phyloP scores from a whole-genome alignment of 2,888 invertebrate species.

The Synergus itoensis region DNA sequence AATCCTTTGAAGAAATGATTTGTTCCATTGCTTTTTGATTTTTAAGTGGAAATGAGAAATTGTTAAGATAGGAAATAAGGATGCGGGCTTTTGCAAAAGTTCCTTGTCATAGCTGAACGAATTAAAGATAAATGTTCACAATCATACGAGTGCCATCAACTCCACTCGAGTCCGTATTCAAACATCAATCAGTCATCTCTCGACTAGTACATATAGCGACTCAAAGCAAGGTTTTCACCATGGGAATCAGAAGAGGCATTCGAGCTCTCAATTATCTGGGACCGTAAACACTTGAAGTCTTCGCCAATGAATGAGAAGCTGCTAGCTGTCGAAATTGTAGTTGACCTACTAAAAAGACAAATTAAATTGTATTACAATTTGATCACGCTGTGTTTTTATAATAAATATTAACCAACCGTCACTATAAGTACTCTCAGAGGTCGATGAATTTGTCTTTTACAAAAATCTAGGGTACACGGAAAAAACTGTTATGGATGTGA shows the following conservation, averaged over 20 bases:
- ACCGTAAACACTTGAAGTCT: slow-evolving; percentile 57
- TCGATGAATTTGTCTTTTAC: too few relatives aligned
- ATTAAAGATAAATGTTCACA: slow-evolving; percentile 31
- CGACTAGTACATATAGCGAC: slow-evolving; percentile 62
- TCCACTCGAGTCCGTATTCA: slow-evolving; percentile 33
- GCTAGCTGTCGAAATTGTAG: neutral
- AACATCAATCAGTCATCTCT: slow-evolving; percentile 65
- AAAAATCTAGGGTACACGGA: too few relatives aligned
- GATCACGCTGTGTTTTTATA: neutral
- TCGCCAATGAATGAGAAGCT: neutral
- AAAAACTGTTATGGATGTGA: too few relatives aligned
- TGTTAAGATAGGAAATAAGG: neutral
- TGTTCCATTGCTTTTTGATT: neutral
- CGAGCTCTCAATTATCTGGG: slow-evolving; percentile 63
- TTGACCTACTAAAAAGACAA: slow-evolving; percentile 6
- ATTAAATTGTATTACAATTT: neutral
- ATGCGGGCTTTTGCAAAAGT: slow-evolving; percentile 7
- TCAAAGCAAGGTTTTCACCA: slow-evolving; percentile 64
- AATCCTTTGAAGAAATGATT: neutral
- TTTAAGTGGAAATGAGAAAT: neutral
- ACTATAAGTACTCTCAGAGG: too few relatives aligned
- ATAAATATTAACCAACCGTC: neutral
- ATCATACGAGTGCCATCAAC: slow-evolving; percentile 30
- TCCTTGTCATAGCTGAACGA: neutral
- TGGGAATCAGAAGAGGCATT: slow-evolving; percentile 67